Base-by-base conservation (phyloP, 2,888 invertebrate genomes). In the Tipula lateralis region DNA sequence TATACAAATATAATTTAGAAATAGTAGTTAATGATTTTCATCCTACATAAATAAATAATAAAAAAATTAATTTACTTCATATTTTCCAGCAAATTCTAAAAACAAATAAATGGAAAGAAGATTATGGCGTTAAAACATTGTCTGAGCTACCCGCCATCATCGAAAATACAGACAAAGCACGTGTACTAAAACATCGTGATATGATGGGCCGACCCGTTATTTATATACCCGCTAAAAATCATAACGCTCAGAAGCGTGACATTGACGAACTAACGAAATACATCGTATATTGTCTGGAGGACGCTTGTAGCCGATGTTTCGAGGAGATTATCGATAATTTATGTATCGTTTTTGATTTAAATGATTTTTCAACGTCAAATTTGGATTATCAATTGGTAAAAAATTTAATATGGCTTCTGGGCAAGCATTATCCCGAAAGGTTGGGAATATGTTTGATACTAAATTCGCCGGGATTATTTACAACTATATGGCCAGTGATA, bases 381-480 rank as follows among this genome's bases (percentile, higher is more conserved):
- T 95, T 96, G 95, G 95, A 96, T 88, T 95, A 95, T 89, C 95
- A 95, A 89, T 92, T 95, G 85, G 92, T 95, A 13, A 95, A 95
- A 89, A 95, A 95, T 88, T 90, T 96, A 39, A 95, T 95, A 86
- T 95, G 95, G 95, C 89, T 95, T 50, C 91, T 95, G 12, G 93
- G 94, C 87, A 92, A 93, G 86, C 95, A 95, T 88, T 96, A 95
- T 88, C 95, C 95, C 0, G 96, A 96, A 88, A 91, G 95, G 34
- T 91, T 96, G 84, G 96, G 96, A 0, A 92, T 94, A 44, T 95
- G 95, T 87, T 91, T 96, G 66, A 93, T 96, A 85, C 92, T 94
- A 84, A 95, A 95, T 89, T 92, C 95, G 0, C 94, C 95, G 1
- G 90, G 93, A 0, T 91, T 96, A 85, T 96, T 96, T 89, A 92